Conservation (phyloP, 2,888 invertebrate genomes). For the Perithous albicinctus region DNA sequence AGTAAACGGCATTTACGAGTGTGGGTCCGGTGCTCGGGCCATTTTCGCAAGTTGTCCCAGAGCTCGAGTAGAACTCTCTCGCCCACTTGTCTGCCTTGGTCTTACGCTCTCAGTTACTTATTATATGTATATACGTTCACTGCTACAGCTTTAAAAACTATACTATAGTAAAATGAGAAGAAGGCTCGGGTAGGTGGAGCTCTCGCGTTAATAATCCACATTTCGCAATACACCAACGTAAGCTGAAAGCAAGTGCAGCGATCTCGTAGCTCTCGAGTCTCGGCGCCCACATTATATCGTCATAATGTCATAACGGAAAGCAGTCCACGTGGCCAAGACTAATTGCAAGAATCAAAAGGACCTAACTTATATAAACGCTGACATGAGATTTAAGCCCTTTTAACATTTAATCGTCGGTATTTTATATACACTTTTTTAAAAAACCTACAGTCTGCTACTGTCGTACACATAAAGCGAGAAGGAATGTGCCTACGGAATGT, state of each 20-base stretch:
- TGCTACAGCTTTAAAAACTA: background rate
- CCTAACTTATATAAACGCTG: background rate
- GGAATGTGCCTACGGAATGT: conserved; percentile 65
- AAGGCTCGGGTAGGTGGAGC: conserved; percentile 19
- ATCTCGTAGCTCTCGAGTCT: conserved; percentile 24
- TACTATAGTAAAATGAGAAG: too few relatives aligned
- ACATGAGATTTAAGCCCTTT: background rate
- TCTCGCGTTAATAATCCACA: conserved; percentile 8
- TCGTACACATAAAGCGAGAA: conserved; percentile 36
- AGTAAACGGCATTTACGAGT: conserved; percentile 4
- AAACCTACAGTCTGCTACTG: too few relatives aligned
- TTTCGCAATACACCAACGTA: conserved; percentile 18
- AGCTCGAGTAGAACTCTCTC: conserved; percentile 5
- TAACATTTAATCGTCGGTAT: background rate
- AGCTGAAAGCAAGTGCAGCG: conserved; percentile 33
- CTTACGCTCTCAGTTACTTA: conserved; percentile 9
- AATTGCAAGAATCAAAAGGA: background rate
- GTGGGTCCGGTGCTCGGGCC: background rate
- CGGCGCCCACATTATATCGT: conserved; percentile 23
- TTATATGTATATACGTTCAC: background rate
- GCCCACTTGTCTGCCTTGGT: conserved; percentile 21
- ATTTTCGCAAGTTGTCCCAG: conserved; percentile 29
- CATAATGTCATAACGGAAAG: background rate
- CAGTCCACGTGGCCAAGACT: background rate
- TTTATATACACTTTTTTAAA: background rate